Evolutionary conservation across 1,140 invertebrate species (phyloP), one percentile per base, ranked within the genome.

Genomic region (Leptinotarsa texana): DNA sequence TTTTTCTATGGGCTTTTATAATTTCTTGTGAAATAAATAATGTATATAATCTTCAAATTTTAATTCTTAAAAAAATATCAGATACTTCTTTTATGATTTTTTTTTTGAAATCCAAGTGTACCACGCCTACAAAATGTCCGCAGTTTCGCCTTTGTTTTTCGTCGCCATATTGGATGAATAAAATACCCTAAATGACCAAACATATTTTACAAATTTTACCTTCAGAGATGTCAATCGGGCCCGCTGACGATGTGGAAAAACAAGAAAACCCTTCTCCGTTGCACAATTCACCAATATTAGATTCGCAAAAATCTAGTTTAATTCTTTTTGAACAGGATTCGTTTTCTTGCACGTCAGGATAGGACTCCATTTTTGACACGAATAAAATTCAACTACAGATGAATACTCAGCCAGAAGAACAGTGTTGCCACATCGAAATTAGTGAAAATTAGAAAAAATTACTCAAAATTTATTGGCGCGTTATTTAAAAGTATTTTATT

Each of bases 191-290:
- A 82, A 81, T 81, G 80, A 82, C 70, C 78, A 83, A 85, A 83
- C 84, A 85, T 85, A 85, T 85, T 85, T 85, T 77, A 74, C 42
- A 79, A 80, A 83, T 82, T 82, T 86, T 85, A 86, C 85, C 83
- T 85, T 84, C 82, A 76, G 78, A 65, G 63, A 72, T 76, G 75
- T 83, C 82, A 77, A 82, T 80, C 78, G 80, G 76, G 69, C 72
- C 75, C 57, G 69, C 69, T 48, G 69, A 72, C 69, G 81, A 79
- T 77, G 82, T 74, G 70, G 81, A 80, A 83, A 81, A 82, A 80
- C 78, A 79, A 67, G 80, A 78, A 82, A 84, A 84, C 63, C 78
- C 79, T 69, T 76, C 72, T 57, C 74, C 76, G 69, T 78, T 75
- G 78, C 81, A 81, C 81, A 82, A 79, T 80, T 80, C 82, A 80